phyloP scores from a whole-genome alignment of 2,797 vertebrate species.

The Hyperoplus lanceolatus region DNA sequence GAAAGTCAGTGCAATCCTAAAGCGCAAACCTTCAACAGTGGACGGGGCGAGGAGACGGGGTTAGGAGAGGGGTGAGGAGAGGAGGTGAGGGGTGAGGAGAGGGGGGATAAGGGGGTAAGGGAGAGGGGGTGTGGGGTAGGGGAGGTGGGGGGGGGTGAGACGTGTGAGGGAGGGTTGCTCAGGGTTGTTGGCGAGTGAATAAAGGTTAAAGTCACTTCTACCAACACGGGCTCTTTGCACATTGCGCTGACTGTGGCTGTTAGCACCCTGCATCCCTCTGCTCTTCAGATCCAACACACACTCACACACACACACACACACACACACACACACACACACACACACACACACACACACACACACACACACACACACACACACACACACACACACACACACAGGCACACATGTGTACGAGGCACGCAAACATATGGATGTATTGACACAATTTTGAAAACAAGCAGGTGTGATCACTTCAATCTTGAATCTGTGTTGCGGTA shows the following conservation, averaged over 20 bases:
- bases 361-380: background rate
- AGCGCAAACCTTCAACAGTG: too few relatives aligned
- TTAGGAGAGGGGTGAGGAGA: background rate
- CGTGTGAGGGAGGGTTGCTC: background rate
- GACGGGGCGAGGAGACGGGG: too few relatives aligned
- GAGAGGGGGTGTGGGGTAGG: background rate
- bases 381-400: conserved; percentile 6
- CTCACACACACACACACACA: conserved; percentile 15
- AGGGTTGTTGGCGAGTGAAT: conserved; percentile 44
- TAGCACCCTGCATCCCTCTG: conserved; percentile 66
- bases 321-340: conserved; percentile 29
- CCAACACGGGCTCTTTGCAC: conserved; percentile 82
- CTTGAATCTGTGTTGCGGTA: background rate
- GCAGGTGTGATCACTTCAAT: too few relatives aligned
- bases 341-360: conserved; percentile 4
- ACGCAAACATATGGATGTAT: background rate
- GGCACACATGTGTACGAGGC: background rate
- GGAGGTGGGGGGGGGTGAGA: background rate
- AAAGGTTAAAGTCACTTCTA: conserved; percentile 67
- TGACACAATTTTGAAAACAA: background rate
- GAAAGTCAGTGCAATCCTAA: background rate
- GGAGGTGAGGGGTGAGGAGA: background rate
- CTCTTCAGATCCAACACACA: conserved; percentile 23
- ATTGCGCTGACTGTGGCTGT: conserved; percentile 60
- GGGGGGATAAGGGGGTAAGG: background rate